Conservation (phyloP, 2,113 vertebrate genomes). For the Neogale vison region DNA sequence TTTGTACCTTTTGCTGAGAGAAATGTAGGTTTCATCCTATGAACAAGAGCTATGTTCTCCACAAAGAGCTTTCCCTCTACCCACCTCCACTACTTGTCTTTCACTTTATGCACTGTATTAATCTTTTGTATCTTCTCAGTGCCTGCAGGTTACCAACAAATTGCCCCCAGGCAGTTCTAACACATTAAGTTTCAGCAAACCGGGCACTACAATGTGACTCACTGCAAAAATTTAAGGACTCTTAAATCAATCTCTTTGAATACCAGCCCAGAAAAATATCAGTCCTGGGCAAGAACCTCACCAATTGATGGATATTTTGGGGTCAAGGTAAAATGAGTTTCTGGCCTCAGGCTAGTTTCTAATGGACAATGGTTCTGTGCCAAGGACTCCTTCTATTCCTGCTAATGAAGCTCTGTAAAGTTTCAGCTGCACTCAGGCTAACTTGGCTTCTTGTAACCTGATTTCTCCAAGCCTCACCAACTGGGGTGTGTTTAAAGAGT, state of each 20-base stretch:
- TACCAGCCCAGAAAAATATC: slow-evolving; percentile 40
- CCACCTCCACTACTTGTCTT: not conserved
- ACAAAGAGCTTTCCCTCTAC: not conserved
- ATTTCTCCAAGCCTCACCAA: slow-evolving; percentile 41
- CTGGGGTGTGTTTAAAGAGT: not conserved
- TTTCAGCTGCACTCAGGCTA: not conserved
- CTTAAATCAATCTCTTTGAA: slow-evolving; percentile 24
- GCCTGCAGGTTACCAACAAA: slow-evolving; percentile 4
- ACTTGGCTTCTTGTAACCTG: not conserved
- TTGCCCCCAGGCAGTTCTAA: not conserved
- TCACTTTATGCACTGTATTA: slow-evolving; percentile 16
- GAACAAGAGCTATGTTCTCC: not conserved
- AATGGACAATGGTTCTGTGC: not conserved
- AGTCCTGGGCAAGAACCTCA: not conserved
- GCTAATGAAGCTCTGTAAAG: slow-evolving; percentile 18
- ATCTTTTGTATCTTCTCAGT: slow-evolving; percentile 52
- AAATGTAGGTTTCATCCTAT: slow-evolving; percentile 59
- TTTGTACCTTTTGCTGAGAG: slow-evolving; percentile 58
- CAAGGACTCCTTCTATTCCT: slow-evolving; percentile 10
- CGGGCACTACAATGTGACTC: not conserved
- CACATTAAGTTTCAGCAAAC: slow-evolving; percentile 41
- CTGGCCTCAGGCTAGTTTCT: slow-evolving; percentile 39
- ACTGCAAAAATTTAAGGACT: slow-evolving; percentile 14
- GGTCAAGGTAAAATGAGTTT: slow-evolving; percentile 50
- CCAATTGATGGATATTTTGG: not conserved